These are phyloP conservation scores for Neosalanx taihuensis DNA, from an alignment of 2,797 vertebrate species.

Conservation along the genomic window DNA sequence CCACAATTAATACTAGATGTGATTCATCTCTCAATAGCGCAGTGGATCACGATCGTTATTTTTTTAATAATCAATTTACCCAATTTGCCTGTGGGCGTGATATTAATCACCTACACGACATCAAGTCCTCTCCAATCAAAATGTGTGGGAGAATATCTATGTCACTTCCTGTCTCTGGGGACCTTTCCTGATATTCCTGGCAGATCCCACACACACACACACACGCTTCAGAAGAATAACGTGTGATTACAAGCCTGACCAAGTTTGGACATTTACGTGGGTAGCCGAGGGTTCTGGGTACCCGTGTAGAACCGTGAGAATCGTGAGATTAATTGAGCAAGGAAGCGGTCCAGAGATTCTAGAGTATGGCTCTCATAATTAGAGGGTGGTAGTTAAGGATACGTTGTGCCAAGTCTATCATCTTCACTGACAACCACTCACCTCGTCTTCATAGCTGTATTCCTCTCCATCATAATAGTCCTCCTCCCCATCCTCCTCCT, in stretches of 20 bases:
- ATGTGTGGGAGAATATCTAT: slow-evolving; percentile 38
- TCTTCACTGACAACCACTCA: slow-evolving; percentile 37
- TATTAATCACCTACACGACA: slow-evolving; percentile 47
- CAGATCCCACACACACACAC: neutral
- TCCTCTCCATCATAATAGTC: slow-evolving; percentile 56
- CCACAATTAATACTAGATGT: slow-evolving; percentile 5
- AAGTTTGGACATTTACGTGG: neutral
- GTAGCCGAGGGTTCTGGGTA: neutral
- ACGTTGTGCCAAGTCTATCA: neutral
- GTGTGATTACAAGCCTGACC: neutral
- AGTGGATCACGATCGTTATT: slow-evolving; percentile 30
- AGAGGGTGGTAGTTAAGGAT: neutral
- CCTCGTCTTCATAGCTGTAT: slow-evolving; percentile 69
- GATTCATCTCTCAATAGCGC: slow-evolving; percentile 16
- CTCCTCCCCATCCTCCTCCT: slow-evolving; percentile 42
- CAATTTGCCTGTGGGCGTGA: slow-evolving; percentile 54
- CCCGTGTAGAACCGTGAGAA: neutral
- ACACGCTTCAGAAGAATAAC: neutral
- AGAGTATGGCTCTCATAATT: neutral
- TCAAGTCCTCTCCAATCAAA: slow-evolving; percentile 10
- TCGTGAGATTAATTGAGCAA: neutral
- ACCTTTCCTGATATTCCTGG: neutral
- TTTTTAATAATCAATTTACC: slow-evolving; percentile 40
- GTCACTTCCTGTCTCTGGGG: slow-evolving; percentile 13
- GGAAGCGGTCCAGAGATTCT: too few species aligned